A percentile compares a stretch with the other conserved stretches of the same genome.
phyloP scores from a whole-genome alignment of 37 sponge, comb jelly and placozoan genomes.

The Hexactinellida sp. region DNA sequence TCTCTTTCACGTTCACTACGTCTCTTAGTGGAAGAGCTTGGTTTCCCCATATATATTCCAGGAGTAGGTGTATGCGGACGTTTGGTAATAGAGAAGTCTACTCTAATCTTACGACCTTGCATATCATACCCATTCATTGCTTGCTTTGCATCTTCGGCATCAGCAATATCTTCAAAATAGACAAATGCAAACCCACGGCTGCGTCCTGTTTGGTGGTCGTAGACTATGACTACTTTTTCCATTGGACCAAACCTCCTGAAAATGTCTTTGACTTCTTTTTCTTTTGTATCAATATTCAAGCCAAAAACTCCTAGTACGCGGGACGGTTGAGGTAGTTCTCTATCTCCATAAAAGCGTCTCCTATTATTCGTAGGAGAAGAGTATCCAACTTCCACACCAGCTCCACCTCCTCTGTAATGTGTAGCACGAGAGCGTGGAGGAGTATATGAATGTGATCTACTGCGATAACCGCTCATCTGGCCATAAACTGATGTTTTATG shows the following conservation, averaged over 20 bases:
- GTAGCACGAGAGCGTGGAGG: background rate
- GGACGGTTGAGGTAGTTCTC: slow-evolving; percentile 27
- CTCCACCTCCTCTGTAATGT: background rate
- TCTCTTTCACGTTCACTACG: background rate
- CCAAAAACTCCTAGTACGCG: slow-evolving; percentile 89
- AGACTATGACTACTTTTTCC: slow-evolving; percentile 68
- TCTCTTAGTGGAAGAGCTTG: slow-evolving; percentile 19
- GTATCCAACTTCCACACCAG: no score
- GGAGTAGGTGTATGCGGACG: slow-evolving; percentile 95
- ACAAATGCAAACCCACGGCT: slow-evolving; percentile 77
- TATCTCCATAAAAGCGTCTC: background rate
- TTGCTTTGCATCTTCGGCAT: slow-evolving; percentile 76
- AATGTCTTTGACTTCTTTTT: slow-evolving; percentile 69
- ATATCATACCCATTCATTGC: slow-evolving; percentile 79
- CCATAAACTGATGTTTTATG: background rate
- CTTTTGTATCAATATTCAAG: slow-evolving; percentile 72
- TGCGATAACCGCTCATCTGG: background rate
- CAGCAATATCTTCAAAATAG: slow-evolving; percentile 62
- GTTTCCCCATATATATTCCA: slow-evolving; percentile 89
- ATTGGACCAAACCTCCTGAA: slow-evolving; percentile 69
- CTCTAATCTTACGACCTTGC: slow-evolving; percentile 77
- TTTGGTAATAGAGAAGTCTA: slow-evolving; percentile 95
- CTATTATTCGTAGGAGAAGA: background rate
- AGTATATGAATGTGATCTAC: background rate
- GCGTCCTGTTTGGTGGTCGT: slow-evolving; percentile 82